Conservation (phyloP, 2,113 vertebrate genomes). For the Ophthalmolycus amberensis region DNA sequence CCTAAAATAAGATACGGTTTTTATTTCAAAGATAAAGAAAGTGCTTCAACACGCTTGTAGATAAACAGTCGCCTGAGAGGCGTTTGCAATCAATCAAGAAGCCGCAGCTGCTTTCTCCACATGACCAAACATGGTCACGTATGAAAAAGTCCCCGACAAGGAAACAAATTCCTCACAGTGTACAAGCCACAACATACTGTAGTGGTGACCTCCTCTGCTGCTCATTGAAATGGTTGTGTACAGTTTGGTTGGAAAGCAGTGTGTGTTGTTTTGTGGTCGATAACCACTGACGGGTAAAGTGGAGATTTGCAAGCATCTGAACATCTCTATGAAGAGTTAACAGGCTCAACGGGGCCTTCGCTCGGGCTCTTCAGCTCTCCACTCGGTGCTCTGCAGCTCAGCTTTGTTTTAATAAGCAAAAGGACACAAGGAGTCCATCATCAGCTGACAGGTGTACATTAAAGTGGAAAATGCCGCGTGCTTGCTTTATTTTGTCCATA, state of each 20-base stretch:
- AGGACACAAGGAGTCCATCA: constrained; percentile 1
- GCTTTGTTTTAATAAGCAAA: constrained; percentile 38
- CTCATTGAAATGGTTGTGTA: constrained; percentile 52
- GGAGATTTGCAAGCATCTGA: neutral
- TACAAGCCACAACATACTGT: constrained; percentile 51
- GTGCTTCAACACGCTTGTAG: constrained; percentile 50
- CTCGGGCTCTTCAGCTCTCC: neutral
- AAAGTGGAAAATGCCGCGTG: neutral
- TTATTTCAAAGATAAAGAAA: constrained; percentile 44
- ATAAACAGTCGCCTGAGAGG: constrained; percentile 71
- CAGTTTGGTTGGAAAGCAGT: constrained; percentile 1
- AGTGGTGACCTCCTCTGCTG: constrained; percentile 51
- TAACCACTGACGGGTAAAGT: constrained; percentile 6
- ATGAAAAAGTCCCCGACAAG: constrained; percentile 74
- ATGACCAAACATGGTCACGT: constrained; percentile 91
- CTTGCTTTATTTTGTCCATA: neutral
- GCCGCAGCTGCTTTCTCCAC: constrained; percentile 75
- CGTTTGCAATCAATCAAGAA: constrained; percentile 76
- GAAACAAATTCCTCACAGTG: constrained; percentile 68
- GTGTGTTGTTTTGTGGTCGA: constrained; percentile 13
- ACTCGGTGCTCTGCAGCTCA: constrained; percentile 3
- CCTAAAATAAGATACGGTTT: constrained; percentile 13
- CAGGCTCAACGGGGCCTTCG: neutral
- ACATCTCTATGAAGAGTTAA: neutral
- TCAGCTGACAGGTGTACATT: neutral